Base-by-base conservation (phyloP, 1,140 invertebrate genomes). In the Hyles euphorbiae region DNA sequence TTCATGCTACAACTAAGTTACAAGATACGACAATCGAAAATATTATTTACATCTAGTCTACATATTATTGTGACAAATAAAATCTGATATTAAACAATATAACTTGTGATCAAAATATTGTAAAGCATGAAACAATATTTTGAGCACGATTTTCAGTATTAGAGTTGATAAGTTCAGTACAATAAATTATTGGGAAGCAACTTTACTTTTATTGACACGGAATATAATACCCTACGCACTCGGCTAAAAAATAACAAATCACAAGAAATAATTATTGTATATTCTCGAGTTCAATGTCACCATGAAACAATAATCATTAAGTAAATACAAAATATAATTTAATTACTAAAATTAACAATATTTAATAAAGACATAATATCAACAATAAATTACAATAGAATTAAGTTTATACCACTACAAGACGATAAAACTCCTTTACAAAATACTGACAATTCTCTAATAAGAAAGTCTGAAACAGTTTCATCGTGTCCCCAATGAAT, bases 41-140 rank as follows among this genome's bases (percentile, higher is more conserved):
- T 34, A 8, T 34, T 5, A 52, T 34, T 52, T 34, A n/a, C 34
- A 12, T 52, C 50, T 52, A 52, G 50, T 52, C 50, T 52, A n/a
- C n/a, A 52, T 34, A 8, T 12, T 45, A 45, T 45, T 54, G 36
- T 54, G 12, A 54, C 8, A 11, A 22, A 22, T 6, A 54, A 12
- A 54, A 22, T 44, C 34, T 34, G 33, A 52, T 52, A 45, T 54
- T 43, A 43, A 7, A 22, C 8, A 32, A 44, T 22, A 11, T 44
- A 62, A 72, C 77, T 87, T 87, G 84, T 87, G 84, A 82, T 66
- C 83, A 74, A 82, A 74, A 87, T 86, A 66, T 78, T 82, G 80
- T 70, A 11, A 53, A 44, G n/a, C n/a, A 36, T 11, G 11, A 32
- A 50, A 67, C 78, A 82, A 68, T 83, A 86, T 87, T 86, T 81